Conservation (phyloP, 2,888 invertebrate species). For the Andrena minutula region DNA sequence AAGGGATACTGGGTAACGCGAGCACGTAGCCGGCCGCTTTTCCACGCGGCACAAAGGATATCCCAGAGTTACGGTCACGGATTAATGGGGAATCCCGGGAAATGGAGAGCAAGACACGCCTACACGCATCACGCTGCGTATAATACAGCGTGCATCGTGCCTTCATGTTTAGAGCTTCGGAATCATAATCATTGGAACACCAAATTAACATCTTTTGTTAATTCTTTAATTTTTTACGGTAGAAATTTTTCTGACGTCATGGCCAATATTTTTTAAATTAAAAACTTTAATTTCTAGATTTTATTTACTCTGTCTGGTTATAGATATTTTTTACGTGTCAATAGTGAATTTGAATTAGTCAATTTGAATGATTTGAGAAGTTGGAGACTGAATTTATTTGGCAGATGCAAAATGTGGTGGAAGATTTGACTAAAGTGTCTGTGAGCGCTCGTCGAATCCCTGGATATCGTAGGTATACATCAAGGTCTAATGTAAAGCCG, state of each 20-base stretch:
- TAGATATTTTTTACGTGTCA: too few species aligned
- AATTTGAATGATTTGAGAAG: not conserved
- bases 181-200: not conserved
- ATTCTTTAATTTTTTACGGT: too few species aligned
- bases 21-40: slow-evolving; percentile 35
- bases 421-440: not conserved
- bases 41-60: slow-evolving; percentile 66
- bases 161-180: not conserved
- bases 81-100: slow-evolving; percentile 68
- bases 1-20: slow-evolving; percentile 9
- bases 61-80: slow-evolving; percentile 67
- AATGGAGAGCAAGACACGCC: slow-evolving; percentile 2
- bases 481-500: not conserved
- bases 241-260: too few species aligned
- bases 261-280: too few species aligned
- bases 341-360: too few species aligned
- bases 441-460: slow-evolving; percentile 1
- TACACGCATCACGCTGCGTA: slow-evolving; percentile 5
- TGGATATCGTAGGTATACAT: not conserved
- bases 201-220: not conserved
- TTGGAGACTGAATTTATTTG: not conserved
- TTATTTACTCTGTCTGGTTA: too few species aligned
- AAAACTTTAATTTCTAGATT: too few species aligned
- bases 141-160: not conserved
- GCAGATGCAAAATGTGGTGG: not conserved